Evolutionary conservation across 2,797 vertebrate species (phyloP), one percentile per base, ranked within the genome.

Genomic region (Molossus alvarezi): DNA sequence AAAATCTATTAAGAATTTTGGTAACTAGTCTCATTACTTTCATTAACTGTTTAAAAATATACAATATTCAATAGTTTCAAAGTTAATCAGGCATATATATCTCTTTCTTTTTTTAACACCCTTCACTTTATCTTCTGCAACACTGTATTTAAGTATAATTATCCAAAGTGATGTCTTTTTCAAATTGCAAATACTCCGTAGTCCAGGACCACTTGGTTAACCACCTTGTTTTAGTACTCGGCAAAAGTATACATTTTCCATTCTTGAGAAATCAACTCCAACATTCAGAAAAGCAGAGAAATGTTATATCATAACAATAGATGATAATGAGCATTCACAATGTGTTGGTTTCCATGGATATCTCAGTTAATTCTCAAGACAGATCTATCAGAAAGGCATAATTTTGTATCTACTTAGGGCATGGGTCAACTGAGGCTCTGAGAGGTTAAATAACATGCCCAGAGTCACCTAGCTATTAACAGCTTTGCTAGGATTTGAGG

Each of bases 21-120:
- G 11, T 92, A 91, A 80, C 18, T 12, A 58, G 51, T n/a, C 9
- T 48, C 29, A 48, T 64, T 51, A 25, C 11, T 89, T 33, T 79
- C 37, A 27, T 21, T 25, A 88, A 72, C 55, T 65, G 8, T 51
- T 51, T 95, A 75, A 95, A 91, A 91, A 91, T 73, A 9, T 91
- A 73, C 73, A 95, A 57, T 2, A 3, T 48, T 80, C 13, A n/a
- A 2, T 23, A 58, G 1, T 67, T 90, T 45, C 18, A 2, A 93
- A 93, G 9, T 75, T 81, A 88, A 48, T 88, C 72, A 88, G n/a
- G 5, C 20, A 60, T 10, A 21, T 4, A 5, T 33, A 60, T 20
- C 8, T 45, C 12, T 14, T 10, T 29, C 18, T 33, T 62, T 75
- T n/a, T 1, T 23, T 71, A 93, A 41, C 29, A 33, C 10, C 14